These are phyloP conservation scores for Zonitis immaculata DNA, from an alignment of 2,888 invertebrate genomes.

Conservation along the genomic window DNA sequence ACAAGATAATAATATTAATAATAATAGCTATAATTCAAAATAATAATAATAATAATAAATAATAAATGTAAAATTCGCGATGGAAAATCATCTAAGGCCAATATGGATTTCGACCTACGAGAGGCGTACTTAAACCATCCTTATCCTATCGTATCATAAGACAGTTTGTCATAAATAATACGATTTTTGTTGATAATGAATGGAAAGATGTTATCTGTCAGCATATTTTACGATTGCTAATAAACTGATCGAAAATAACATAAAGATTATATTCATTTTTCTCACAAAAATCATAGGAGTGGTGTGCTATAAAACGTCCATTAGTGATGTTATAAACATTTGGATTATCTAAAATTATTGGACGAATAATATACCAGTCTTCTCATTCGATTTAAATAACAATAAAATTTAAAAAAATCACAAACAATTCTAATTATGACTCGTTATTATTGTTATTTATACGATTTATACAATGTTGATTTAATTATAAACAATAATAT, in stretches of 20 bases:
- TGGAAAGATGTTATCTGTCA: slow-evolving; percentile 16
- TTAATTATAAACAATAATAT: background rate
- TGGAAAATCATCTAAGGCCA: too few species aligned
- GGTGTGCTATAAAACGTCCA: slow-evolving; percentile 19
- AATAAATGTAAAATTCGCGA: too few species aligned
- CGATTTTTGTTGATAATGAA: slow-evolving; percentile 17
- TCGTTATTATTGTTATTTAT: too few species aligned
- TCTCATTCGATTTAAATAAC: too few species aligned
- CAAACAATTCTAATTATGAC: too few species aligned
- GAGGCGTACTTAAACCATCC: too few species aligned
- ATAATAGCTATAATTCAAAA: too few species aligned
- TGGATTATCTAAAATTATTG: slow-evolving; percentile 20
- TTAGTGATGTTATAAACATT: slow-evolving; percentile 20
- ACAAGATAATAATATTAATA: too few species aligned
- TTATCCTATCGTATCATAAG: too few species aligned
- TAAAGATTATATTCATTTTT: slow-evolving; percentile 20
- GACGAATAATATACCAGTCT: slow-evolving; percentile 9
- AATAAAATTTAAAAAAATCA: too few species aligned
- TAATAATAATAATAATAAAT: too few species aligned
- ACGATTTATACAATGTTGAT: too few species aligned
- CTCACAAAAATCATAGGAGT: slow-evolving; percentile 19
- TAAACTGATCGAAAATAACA: slow-evolving; percentile 20
- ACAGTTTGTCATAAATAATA: background rate
- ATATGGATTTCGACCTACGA: background rate
- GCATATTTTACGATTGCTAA: slow-evolving; percentile 17